Evolutionary conservation across 2,888 invertebrate species (phyloP), one percentile per base, ranked within the genome.

Genomic region (Machimus rusticus): DNA sequence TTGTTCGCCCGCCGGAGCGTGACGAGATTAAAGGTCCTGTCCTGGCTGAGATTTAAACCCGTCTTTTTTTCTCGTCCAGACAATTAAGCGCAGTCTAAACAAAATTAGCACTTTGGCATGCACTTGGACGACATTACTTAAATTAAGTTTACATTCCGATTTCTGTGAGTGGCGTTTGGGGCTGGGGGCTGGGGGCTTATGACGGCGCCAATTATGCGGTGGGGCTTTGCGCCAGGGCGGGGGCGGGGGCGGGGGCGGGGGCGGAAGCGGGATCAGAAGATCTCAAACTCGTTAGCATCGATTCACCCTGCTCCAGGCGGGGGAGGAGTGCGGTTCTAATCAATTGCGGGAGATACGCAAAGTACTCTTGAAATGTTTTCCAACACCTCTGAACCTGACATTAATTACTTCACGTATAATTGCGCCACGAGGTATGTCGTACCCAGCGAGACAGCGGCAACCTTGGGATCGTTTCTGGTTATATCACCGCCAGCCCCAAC

Each of bases 381-480:
- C 51, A 55, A 55, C 81, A 55, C 55, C 34, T 81, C 81, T 81
- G 81, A 81, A 81, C 55, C 81, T 55, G 81, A 81, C 81, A 81
- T 81, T 81, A 81, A 81, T 81, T 81, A 81, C 81, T 81, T 81
- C 81, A 55, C 81, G 81, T 55, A 28, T 34, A 81, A 81, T 81
- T 81, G 51, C 55, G 81, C 34, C 28, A 31, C 28, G 2, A 23
- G 46, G 28, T 31, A 34, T 31, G 51, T 31, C 81, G 34, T 57
- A 23, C 8, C 81, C 51, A 51, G 19, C 43, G 19, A 77, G 37
- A 37, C 77, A 34, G 78, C 78, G 28, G 16, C 34, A 81, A 31
- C 81, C 81, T 81, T 81, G 81, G 81, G 51, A 8, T 51, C 31
- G 55, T 81, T 51, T 55, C 81, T 81, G 55, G 51, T 55, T 34